A percentile compares a stretch with the other conserved stretches of the same genome.
phyloP scores from a whole-genome alignment of 1,140 invertebrate genomes.

The Matsumurasca onukii region DNA sequence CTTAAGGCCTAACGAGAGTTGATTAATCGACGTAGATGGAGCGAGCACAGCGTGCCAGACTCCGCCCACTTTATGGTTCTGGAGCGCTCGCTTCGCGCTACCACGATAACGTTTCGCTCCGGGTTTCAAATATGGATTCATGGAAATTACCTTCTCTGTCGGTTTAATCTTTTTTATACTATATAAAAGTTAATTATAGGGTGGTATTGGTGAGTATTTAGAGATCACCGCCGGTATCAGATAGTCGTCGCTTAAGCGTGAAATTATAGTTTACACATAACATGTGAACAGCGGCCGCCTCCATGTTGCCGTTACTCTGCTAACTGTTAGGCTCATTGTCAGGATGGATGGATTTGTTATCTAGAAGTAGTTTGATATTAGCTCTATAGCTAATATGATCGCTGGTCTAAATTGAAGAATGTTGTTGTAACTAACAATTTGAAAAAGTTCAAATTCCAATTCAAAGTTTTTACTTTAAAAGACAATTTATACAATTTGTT shows the following conservation, averaged over 20 bases:
- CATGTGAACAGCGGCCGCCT: constrained; percentile 9
- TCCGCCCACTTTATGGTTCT: constrained; percentile 30
- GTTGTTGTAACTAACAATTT: no score
- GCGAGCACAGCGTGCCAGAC: not conserved
- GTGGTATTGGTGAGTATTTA: constrained; percentile 29
- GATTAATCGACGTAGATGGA: constrained; percentile 13
- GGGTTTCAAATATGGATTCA: constrained; percentile 32
- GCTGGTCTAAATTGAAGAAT: no score
- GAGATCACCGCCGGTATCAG: constrained; percentile 5
- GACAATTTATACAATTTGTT: no score
- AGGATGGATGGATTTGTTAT: no score
- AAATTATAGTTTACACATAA: constrained; percentile 26
- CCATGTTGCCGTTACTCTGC: no score
- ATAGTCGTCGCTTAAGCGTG: constrained; percentile 8
- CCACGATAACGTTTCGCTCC: constrained; percentile 30
- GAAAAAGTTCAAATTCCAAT: no score
- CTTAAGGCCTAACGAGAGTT: constrained; percentile 22
- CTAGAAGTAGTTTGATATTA: no score
- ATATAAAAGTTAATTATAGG: constrained; percentile 32
- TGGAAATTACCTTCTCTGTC: constrained; percentile 29
- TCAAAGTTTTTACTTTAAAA: no score
- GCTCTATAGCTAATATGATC: no score
- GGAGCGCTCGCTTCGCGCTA: constrained; percentile 6
- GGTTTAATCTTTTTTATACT: constrained; percentile 24
- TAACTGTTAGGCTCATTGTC: no score